Evolutionary conservation across 2,797 vertebrate genomes (phyloP), one percentile per base, ranked within the genome.

Genomic region (Danio choprae): DNA sequence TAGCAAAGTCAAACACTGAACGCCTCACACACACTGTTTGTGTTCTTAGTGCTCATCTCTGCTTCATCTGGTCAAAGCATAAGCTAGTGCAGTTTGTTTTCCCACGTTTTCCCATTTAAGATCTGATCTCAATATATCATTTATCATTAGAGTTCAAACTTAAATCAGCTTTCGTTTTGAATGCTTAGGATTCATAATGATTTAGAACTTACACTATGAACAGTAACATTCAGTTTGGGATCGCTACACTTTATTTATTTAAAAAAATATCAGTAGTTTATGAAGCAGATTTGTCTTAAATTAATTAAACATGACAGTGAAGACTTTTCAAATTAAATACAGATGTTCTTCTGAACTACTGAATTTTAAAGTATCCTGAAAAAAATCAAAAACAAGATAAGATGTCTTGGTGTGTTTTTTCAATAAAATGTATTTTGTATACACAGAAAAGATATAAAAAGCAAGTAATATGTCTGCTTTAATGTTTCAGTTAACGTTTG

Each of bases 1-100:
- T 82, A 89, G 88, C 82, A 76, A 84, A 86, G 85, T 88, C 82
- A 89, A 90, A 87, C 85, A 87, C 81, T 77, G 89, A 87, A 89
- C 79, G 83, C 87, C 76, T 3, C 81, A 79, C 38, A 80, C 50
- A 38, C 59, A 48, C 15, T 80, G 69, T 80, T 80, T 80, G 67
- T 71, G 40, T 73, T 80, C 12, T 59, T 64, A 80, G 38, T 70
- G 22, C 41, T 56, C 60, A 73, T 80, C 59, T 78, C 56, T 10
- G 44, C n/a, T 59, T 46, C 58, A 58, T 43, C n/a, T 62, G 22
- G 55, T 68, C 59, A 73, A 56, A 68, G 53, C 43, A 44, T 60
- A 46, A 36, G 12, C 55, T n/a, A 40, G 69, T 62, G 56, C n/a
- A 67, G 67, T 70, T 70, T 69, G 44, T 71, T 62, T 41, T 71